phyloP scores from a whole-genome alignment of 1,140 invertebrate species.

The Drosophila subpulchrella region DNA sequence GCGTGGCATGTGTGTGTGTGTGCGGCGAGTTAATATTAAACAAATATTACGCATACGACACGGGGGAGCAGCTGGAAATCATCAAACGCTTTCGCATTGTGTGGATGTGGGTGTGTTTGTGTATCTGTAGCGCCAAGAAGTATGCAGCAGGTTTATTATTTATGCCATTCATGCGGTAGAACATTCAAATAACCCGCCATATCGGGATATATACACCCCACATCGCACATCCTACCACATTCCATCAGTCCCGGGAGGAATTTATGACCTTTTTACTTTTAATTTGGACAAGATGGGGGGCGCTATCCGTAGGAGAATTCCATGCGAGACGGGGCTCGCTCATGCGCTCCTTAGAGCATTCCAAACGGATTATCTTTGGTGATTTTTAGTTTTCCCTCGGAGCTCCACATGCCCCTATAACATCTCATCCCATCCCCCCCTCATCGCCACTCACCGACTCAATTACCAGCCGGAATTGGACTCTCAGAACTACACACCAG shows the following conservation, averaged over 20 bases:
- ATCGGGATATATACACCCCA: background rate
- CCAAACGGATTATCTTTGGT: slow-evolving; percentile 44
- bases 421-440: background rate
- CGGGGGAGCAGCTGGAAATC: slow-evolving; percentile 58
- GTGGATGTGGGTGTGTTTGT: slow-evolving; percentile 3
- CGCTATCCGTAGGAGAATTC: slow-evolving; percentile 3
- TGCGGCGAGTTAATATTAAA: slow-evolving; percentile 60
- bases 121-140: slow-evolving; percentile 10
- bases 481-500: background rate
- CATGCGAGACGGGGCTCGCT: slow-evolving; percentile 8
- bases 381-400: slow-evolving; percentile 42
- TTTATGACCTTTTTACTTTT: slow-evolving; percentile 68
- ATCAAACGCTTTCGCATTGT: slow-evolving; percentile 38
- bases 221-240: background rate
- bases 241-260: slow-evolving; percentile 34
- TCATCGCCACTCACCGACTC: slow-evolving; percentile 15
- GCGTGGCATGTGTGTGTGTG: slow-evolving; percentile 9
- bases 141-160: slow-evolving; percentile 65
- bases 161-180: slow-evolving; percentile 63
- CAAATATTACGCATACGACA: slow-evolving; percentile 70
- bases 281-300: slow-evolving; percentile 41
- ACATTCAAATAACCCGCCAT: slow-evolving; percentile 48
- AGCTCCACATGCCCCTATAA: background rate
- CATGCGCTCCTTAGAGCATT: slow-evolving; percentile 37
- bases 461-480: slow-evolving; percentile 14